Conservation (phyloP, 2,888 invertebrate species). For the Andrena praecox region DNA sequence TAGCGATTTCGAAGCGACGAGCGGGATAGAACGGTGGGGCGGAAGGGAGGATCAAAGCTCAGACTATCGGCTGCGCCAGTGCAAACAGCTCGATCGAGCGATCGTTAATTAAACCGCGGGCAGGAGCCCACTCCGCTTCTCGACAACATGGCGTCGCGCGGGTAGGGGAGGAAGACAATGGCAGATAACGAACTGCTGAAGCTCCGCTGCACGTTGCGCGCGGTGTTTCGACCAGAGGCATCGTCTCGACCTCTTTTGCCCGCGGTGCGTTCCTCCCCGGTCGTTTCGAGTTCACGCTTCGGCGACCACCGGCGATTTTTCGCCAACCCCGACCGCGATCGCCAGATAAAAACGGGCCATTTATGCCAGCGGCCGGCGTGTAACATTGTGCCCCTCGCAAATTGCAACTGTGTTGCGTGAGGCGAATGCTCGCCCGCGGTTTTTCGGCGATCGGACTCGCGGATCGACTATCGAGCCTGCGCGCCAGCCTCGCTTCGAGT, state of each 20-base stretch:
- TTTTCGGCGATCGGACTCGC: not conserved
- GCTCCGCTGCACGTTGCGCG: constrained; percentile 12
- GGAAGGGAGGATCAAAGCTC: constrained; percentile 19
- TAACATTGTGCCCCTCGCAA: constrained; percentile 19
- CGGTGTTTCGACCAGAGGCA: constrained; percentile 41
- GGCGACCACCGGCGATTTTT: constrained; percentile 52
- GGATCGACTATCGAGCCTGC: not conserved
- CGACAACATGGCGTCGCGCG: constrained; percentile 38
- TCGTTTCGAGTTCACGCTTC: constrained; percentile 50
- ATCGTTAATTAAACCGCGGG: constrained; percentile 71
- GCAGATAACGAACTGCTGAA: constrained; percentile 54
- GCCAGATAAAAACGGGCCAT: constrained; percentile 41
- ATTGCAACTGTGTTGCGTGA: constrained; percentile 24
- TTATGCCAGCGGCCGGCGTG: constrained; percentile 21
- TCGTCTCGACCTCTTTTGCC: constrained; percentile 50
- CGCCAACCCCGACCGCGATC: constrained; percentile 36
- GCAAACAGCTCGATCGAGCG: constrained; percentile 57
- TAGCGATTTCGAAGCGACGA: no score
- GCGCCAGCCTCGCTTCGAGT: no score
- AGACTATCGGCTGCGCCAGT: constrained; percentile 25
- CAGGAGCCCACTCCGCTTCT: constrained; percentile 45
- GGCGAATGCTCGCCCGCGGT: not conserved
- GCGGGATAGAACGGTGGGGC: not conserved
- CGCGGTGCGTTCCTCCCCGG: constrained; percentile 20
- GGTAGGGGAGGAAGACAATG: constrained; percentile 63